Percentiles rank a stretch among this genome's conserved stretches.
These are phyloP conservation scores for Cheilosia pagana DNA, from an alignment of 2,888 invertebrate species.

Conservation along the genomic window DNA sequence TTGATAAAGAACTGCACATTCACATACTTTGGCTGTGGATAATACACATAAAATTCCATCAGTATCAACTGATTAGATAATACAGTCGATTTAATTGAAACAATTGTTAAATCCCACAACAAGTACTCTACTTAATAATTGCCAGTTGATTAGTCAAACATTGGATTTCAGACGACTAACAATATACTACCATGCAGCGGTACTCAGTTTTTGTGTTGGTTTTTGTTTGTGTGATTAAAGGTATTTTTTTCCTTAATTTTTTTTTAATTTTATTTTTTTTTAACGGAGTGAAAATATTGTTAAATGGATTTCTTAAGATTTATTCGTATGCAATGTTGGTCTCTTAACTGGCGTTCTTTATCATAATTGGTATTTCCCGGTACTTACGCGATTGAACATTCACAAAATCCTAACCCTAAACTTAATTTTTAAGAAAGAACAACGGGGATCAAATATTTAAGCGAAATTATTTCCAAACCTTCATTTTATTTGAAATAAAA, in stretches of 20 bases:
- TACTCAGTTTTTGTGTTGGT: constrained; percentile 11
- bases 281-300: no score
- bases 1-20: constrained; percentile 36
- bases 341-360: no score
- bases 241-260: constrained; percentile 10
- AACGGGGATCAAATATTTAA: no score
- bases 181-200: constrained; percentile 31
- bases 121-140: neutral
- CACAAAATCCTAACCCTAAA: no score
- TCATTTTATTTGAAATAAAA: no score
- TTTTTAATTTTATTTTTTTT: neutral
- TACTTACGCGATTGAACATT: no score
- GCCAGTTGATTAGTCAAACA: constrained; percentile 31
- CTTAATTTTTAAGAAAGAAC: no score
- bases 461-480: no score
- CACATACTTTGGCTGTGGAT: neutral
- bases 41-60: constrained; percentile 16
- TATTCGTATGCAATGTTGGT: no score
- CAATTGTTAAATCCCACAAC: constrained; percentile 11
- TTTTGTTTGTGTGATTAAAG: constrained; percentile 27
- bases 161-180: constrained; percentile 20
- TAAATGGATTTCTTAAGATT: no score
- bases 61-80: constrained; percentile 58
- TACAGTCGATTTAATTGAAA: constrained; percentile 17
- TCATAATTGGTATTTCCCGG: no score